These are phyloP conservation scores for Drosophila ustulata DNA, from an alignment of 2,888 invertebrate species.

Conservation along the genomic window DNA sequence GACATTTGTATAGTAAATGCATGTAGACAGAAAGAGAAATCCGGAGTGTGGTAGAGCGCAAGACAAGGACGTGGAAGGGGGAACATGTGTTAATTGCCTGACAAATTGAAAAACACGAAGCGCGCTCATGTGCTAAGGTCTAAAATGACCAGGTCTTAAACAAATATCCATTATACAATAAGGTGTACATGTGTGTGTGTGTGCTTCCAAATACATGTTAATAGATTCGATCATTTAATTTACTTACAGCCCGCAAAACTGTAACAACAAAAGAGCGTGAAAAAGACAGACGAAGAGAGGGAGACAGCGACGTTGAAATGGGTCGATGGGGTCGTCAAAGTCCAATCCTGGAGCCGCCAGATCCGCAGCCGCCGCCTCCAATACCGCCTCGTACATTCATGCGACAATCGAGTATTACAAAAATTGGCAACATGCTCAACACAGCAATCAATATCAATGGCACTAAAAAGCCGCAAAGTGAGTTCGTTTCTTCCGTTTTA, in stretches of 20 bases:
- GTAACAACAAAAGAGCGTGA: slow-evolving; percentile 35
- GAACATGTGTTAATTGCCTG: slow-evolving; percentile 73
- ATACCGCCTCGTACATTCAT: slow-evolving; percentile 85
- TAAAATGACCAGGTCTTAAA: slow-evolving; percentile 49
- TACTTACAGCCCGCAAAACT: slow-evolving; percentile 58
- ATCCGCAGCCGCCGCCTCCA: slow-evolving; percentile 79
- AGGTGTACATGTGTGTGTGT: slow-evolving; percentile 2
- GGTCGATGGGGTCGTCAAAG: slow-evolving; percentile 85
- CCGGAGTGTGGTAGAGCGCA: slow-evolving; percentile 1
- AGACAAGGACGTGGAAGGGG: slow-evolving; percentile 6
- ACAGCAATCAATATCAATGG: slow-evolving; percentile 86
- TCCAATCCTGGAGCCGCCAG: slow-evolving; percentile 83
- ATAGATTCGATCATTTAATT: slow-evolving; percentile 66
- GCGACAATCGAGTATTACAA: slow-evolving; percentile 88
- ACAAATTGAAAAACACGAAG: slow-evolving; percentile 74
- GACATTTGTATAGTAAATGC: slow-evolving; percentile 49
- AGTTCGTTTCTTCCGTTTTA: slow-evolving; percentile 50
- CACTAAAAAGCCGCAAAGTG: slow-evolving; percentile 79
- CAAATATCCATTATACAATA: slow-evolving; percentile 71
- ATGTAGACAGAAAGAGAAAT: slow-evolving; percentile 42
- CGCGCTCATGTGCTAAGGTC: slow-evolving; percentile 66
- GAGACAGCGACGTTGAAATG: slow-evolving; percentile 62
- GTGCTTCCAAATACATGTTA: slow-evolving; percentile 49
- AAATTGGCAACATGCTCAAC: slow-evolving; percentile 88
- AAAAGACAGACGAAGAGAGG: background rate